Evolutionary conservation across 2,888 invertebrate species (phyloP).

Genomic region (Pyrrhopygopsis socrates): DNA sequence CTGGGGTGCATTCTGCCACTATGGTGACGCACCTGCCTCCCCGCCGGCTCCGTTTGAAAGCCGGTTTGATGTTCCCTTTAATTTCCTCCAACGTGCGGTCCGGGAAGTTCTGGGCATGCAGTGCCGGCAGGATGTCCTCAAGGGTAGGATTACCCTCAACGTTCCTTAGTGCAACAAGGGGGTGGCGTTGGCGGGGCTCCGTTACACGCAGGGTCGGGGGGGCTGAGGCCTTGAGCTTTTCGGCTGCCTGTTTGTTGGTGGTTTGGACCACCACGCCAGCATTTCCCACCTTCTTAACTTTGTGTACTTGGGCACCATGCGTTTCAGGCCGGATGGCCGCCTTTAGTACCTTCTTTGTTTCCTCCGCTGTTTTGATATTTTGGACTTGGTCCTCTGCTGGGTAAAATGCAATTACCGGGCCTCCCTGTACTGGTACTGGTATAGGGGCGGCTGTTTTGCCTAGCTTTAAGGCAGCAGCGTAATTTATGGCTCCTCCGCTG

Average conservation of each 20-base stretch:
- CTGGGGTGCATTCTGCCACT: not conserved
- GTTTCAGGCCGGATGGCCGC: not conserved
- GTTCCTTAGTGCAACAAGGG: not conserved
- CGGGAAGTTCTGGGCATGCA: not conserved
- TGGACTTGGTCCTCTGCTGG: not conserved
- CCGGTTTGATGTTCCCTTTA: too few species aligned
- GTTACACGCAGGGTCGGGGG: not conserved
- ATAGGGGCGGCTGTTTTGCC: not conserved
- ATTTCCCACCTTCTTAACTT: slow-evolving; percentile 3
- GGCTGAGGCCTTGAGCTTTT: not conserved
- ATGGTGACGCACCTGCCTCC: not conserved
- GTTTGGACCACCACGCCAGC: slow-evolving; percentile 9
- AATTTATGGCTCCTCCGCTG: too few species aligned
- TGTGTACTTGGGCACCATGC: not conserved
- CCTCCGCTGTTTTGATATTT: not conserved
- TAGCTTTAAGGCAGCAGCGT: not conserved
- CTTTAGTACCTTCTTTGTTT: slow-evolving; percentile 1
- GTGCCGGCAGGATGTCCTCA: not conserved
- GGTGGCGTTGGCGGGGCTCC: not conserved
- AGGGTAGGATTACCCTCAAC: not conserved
- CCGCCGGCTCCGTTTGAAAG: not conserved
- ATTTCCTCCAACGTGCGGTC: too few species aligned
- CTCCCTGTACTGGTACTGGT: not conserved
- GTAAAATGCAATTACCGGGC: slow-evolving; percentile 2
- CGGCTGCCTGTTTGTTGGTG: not conserved